Percentiles rank a stretch among this genome's conserved stretches.
Evolutionary conservation across 2,113 vertebrate species (phyloP).

Genomic region (Chrysemys picta): DNA sequence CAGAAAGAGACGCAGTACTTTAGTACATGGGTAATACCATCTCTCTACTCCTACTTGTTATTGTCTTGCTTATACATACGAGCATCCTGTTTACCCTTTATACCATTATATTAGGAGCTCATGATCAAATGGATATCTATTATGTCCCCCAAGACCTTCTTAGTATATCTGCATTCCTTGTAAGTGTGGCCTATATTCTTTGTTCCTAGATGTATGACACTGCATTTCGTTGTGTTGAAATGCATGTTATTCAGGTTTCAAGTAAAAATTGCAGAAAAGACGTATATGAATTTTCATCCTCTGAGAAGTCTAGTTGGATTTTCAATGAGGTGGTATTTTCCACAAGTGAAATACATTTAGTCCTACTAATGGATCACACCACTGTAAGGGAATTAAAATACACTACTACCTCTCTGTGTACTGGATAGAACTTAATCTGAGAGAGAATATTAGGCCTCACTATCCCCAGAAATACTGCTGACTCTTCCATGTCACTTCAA

Average conservation of each 20-base stretch:
- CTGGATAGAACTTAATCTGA: not conserved
- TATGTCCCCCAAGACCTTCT: not conserved
- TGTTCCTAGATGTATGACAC: not conserved
- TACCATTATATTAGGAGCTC: not conserved
- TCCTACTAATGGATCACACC: accelerated
- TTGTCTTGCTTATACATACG: not conserved
- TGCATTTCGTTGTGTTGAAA: not conserved
- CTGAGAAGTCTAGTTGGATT: not conserved
- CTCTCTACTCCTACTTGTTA: not conserved
- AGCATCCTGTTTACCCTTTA: not conserved
- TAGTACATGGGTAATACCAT: not conserved
- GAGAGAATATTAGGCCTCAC: not conserved
- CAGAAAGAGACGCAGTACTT: not conserved
- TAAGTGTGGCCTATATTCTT: not conserved
- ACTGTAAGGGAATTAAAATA: not conserved
- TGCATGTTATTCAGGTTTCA: not conserved
- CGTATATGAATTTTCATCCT: not conserved
- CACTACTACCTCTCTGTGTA: not conserved
- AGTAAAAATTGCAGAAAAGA: accelerated
- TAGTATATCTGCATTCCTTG: not conserved
- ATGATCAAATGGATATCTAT: not conserved
- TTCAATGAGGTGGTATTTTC: accelerated
- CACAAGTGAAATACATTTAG: not conserved
- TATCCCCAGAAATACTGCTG: not conserved
- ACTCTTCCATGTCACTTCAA: not conserved